Evolutionary conservation across 2,888 invertebrate species (phyloP).

Genomic region (Drepana falcataria): DNA sequence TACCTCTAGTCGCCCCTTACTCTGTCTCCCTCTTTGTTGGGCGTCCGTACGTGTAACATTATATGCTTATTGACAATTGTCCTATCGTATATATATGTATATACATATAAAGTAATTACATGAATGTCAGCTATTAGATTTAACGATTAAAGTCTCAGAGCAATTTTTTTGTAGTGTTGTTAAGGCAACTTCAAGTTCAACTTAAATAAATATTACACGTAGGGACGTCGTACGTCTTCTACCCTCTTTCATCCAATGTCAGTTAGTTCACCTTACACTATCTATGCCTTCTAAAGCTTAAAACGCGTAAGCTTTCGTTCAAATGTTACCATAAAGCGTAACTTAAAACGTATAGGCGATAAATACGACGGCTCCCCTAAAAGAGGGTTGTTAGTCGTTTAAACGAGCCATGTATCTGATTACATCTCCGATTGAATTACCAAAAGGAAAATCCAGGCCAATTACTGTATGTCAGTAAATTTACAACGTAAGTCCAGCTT

Average conservation of each 20-base stretch:
- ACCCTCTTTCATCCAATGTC: constrained; percentile 28
- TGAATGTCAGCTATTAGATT: too few species aligned
- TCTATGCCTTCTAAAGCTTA: constrained; percentile 30
- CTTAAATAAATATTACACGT: constrained; percentile 18
- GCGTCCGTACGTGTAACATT: constrained; percentile 37
- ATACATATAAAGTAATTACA: too few species aligned
- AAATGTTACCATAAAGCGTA: constrained; percentile 65
- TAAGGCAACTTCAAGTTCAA: too few species aligned
- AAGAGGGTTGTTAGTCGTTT: constrained; percentile 40
- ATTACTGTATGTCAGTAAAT: constrained; percentile 35
- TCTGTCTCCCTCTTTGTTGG: constrained; percentile 17
- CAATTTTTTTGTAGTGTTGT: too few species aligned
- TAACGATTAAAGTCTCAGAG: too few species aligned
- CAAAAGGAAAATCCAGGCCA: constrained; percentile 27
- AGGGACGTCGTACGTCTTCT: constrained; percentile 34
- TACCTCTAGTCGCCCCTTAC: constrained; percentile 42
- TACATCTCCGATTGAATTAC: constrained; percentile 42
- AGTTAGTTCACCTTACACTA: constrained; percentile 23
- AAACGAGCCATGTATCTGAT: constrained; percentile 38
- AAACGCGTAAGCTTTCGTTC: constrained; percentile 26
- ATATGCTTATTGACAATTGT: background rate
- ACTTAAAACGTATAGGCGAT: constrained; percentile 31
- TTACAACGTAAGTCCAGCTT: constrained; percentile 22
- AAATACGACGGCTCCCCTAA: constrained; percentile 30
- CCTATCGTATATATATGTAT: too few species aligned